Conservation (phyloP, 2,888 invertebrate species). For the Drosophila paramelanica region DNA sequence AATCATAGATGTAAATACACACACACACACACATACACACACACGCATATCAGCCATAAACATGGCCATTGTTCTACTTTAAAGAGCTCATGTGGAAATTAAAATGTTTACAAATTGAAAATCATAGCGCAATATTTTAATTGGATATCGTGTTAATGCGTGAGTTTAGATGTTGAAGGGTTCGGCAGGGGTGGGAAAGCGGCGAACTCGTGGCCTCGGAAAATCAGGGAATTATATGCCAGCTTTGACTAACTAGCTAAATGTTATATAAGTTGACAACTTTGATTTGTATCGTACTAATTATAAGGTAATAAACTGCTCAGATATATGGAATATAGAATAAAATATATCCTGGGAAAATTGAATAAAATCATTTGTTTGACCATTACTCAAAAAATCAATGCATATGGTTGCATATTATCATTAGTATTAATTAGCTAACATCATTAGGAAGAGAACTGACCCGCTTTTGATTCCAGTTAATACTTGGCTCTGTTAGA, state of each 20-base stretch:
- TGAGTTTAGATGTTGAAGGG: slow-evolving; percentile 1
- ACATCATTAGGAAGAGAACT: slow-evolving; percentile 61
- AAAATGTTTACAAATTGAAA: slow-evolving; percentile 56
- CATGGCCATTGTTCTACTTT: slow-evolving; percentile 37
- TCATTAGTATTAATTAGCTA: slow-evolving; percentile 72
- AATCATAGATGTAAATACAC: background rate
- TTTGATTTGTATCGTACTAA: no score
- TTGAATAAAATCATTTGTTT: background rate
- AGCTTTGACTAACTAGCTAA: background rate
- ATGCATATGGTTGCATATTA: slow-evolving; percentile 9
- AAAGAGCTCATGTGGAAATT: slow-evolving; percentile 42
- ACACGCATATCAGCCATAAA: slow-evolving; percentile 9
- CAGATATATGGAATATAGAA: no score
- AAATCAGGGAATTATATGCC: background rate
- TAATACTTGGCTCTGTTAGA: slow-evolving; percentile 12
- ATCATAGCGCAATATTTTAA: slow-evolving; percentile 77
- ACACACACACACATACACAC: no score
- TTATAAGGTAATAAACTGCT: no score
- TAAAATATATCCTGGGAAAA: background rate
- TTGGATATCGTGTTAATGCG: slow-evolving; percentile 58
- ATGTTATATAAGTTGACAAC: no score
- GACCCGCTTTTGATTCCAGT: slow-evolving; percentile 63
- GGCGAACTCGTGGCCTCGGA: background rate
- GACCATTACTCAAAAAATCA: background rate
- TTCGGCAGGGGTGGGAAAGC: background rate